Evolutionary conservation across 2,888 invertebrate genomes (phyloP), one percentile per base, ranked within the genome.

Genomic region (Rhagonycha lutea): DNA sequence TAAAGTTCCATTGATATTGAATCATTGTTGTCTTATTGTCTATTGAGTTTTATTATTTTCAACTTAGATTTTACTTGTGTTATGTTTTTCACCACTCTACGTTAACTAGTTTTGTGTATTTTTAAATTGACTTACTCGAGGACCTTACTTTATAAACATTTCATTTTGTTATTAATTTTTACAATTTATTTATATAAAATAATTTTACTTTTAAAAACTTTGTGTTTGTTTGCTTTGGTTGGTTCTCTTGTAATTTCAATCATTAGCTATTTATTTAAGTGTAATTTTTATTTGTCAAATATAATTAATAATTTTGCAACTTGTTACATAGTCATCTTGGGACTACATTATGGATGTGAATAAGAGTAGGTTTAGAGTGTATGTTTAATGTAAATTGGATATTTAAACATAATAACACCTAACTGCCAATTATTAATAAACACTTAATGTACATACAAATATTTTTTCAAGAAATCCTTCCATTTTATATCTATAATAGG

Each of bases 381-480:
- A 84, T 85, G 84, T 86, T 85, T 82, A 79, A 82, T 83, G 81
- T 84, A 84, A 80, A 81, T 79, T 78, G 80, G 78, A 78, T 79
- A 81, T 79, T 72, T 77, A 77, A 77, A 80, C 80, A 83, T 84
- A 84, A 84, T 86, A 84, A 84, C 84, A 83, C 83, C 75, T 79
- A 80, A 87, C 86, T 87, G 86, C 86, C 86, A 86, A 85, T 86
- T 85, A 85, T 86, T 84, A 87, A 86, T 86, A 86, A 86, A 86
- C 83, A 84, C 81, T 81, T 82, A 81, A 81, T 84, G 81, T 84
- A 83, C 76, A 70, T 78, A 74, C n/a, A 8, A n/a, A n/a, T 47
- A n/a, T n/a, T 47, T 47, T 47, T 47, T 47, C n/a, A n/a, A 18
- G 18, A 18, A 47, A 47, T 47, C 47, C 32, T 32, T 32, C n/a